phyloP scores from a whole-genome alignment of 2,797 vertebrate species.

The Parambassis ranga region DNA sequence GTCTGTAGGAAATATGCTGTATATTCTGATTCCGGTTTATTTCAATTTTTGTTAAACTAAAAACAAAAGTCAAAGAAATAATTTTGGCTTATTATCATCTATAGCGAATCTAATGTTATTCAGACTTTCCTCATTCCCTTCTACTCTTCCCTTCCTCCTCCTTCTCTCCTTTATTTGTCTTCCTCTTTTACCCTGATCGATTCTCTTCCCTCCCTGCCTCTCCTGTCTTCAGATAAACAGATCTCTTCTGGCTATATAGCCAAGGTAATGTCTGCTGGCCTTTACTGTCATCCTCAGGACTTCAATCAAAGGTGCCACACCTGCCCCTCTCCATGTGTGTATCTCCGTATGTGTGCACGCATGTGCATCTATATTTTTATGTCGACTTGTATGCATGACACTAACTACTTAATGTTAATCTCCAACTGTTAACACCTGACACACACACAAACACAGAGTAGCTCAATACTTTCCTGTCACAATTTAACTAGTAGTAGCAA shows the following conservation, averaged over 20 bases:
- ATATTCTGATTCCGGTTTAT: too few relatives aligned
- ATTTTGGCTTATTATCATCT: too few relatives aligned
- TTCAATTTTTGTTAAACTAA: too few relatives aligned
- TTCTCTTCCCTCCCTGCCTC: neutral
- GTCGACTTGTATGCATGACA: conserved; percentile 9
- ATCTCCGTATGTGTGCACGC: neutral
- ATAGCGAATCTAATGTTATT: too few relatives aligned
- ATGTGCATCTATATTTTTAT: neutral
- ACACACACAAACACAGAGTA: neutral
- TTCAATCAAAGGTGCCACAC: conserved; percentile 18
- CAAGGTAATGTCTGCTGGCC: conserved; percentile 16
- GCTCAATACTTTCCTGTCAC: conserved; percentile 12
- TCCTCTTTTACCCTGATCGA: neutral
- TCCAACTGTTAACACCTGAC: neutral
- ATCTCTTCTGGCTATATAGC: neutral
- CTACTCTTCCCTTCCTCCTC: neutral
- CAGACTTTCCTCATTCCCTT: neutral
- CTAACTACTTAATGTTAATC: neutral
- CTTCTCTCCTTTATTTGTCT: neutral
- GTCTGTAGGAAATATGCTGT: too few relatives aligned
- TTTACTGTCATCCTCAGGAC: conserved; percentile 10
- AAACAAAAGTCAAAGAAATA: too few relatives aligned
- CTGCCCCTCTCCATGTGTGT: neutral
- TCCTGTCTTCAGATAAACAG: neutral
- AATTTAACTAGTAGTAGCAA: neutral